Evolutionary conservation across 1,140 invertebrate genomes (phyloP).

Genomic region (Neocloeon triangulifer): DNA sequence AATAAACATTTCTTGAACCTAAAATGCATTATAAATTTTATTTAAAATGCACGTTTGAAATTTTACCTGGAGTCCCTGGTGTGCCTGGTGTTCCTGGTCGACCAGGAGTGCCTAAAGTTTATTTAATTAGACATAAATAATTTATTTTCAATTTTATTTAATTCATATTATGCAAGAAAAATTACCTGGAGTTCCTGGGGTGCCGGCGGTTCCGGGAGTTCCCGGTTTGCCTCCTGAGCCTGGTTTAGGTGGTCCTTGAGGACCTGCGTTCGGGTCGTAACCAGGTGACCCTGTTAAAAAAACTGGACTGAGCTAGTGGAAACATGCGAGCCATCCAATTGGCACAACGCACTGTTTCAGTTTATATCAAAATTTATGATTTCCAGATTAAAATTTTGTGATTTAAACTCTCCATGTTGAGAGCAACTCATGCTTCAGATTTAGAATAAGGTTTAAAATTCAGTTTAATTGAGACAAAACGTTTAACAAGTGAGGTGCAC

Average conservation of each 20-base stretch:
- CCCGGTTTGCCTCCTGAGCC: too few relatives aligned
- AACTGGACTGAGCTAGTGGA: background rate
- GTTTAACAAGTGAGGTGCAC: constrained; percentile 11
- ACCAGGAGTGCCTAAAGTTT: constrained; percentile 1
- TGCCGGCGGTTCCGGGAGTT: too few relatives aligned
- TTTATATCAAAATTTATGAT: background rate
- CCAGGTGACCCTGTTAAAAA: constrained; percentile 16
- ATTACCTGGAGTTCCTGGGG: background rate
- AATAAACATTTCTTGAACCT: too few relatives aligned
- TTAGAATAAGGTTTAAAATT: constrained; percentile 10
- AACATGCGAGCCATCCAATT: constrained; percentile 4
- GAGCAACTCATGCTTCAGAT: constrained; percentile 12
- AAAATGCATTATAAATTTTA: too few relatives aligned
- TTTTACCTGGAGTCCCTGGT: constrained; percentile 5
- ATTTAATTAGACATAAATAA: too few relatives aligned
- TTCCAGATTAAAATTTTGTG: background rate
- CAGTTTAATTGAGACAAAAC: constrained; percentile 4
- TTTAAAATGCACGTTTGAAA: too few relatives aligned
- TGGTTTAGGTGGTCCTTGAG: constrained; percentile 2
- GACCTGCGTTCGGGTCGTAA: constrained; percentile 10
- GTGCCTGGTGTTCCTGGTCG: constrained; percentile 8
- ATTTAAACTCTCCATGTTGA: constrained; percentile 4
- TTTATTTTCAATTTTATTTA: background rate
- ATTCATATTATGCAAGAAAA: constrained; percentile 1
- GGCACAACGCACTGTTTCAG: too few relatives aligned